Evolutionary conservation across 2,797 vertebrate species (phyloP).

Genomic region (Tapirus indicus): DNA sequence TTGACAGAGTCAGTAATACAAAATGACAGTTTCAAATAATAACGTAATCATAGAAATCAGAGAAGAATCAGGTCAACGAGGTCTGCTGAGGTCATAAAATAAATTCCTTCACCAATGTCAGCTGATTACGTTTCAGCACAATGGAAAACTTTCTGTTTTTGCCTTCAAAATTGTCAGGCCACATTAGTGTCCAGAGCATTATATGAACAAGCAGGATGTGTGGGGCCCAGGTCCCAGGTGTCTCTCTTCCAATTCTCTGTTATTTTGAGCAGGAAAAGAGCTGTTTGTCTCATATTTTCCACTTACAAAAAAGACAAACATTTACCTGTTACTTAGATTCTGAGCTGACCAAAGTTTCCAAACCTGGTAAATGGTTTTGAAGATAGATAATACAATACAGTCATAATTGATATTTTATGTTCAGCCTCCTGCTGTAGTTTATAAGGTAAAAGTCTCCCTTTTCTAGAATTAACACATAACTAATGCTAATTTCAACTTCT

Average conservation of each 20-base stretch:
- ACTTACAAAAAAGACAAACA: neutral
- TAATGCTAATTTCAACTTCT: neutral
- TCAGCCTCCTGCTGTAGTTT: neutral
- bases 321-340: neutral
- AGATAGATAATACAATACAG: neutral
- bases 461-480: neutral
- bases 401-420: neutral
- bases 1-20: conserved; percentile 45
- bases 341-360: neutral
- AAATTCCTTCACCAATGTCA: neutral
- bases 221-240: neutral
- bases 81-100: neutral
- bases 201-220: neutral
- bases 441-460: neutral
- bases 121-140: neutral
- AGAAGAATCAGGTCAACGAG: neutral
- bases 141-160: neutral
- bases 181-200: neutral
- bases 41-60: neutral
- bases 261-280: neutral
- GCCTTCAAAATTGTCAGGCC: neutral
- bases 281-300: neutral
- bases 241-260: neutral
- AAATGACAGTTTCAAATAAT: conserved; percentile 51
- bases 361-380: neutral